Base-by-base conservation (phyloP, 2,888 invertebrate species). In the Clunio marinus region DNA sequence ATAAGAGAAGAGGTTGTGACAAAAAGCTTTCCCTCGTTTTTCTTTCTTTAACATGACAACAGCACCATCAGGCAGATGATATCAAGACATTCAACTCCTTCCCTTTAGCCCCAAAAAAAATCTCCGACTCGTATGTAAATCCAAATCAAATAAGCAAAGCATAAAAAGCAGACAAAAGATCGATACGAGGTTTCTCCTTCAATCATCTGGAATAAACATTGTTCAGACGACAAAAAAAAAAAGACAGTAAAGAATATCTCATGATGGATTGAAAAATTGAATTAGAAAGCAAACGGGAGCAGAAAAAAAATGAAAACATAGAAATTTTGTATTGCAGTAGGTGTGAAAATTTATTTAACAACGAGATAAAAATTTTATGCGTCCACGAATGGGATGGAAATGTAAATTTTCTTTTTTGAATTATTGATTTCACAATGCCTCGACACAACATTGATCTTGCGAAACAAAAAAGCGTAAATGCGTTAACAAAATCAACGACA, bases 251-350 rank as follows among this genome's bases (percentile, higher is more conserved):
- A 32, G 32, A 32, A 32, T n/a, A 41, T 41, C 46, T 46, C 45
- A 46, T 63, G 63, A 63, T 63, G 46, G 63, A 63, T 63, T 63
- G 63, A 63, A 46, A 63, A 63, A 63, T 63, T 63, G 45, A 63
- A 63, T 63, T 63, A 63, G 45, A 63, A 63, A 63, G 45, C 63
- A 27, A 27, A 15, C 25, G 20, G 35, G n/a, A 59, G 25, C 13
- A 24, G 22, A n/a, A n/a, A n/a, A n/a, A 25, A 27, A 15, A 25
- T 13, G 27, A 24, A 25, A 55, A 60, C 10, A 37, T 20, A n/a
- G 62, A 13, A 37, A 62, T 5, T 41, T 10, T n/a, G 2, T 10
- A 5, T 10, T n/a, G n/a, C 15, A n/a, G 41, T 2, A 41, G 41
- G 41, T 41, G n/a, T n/a, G n/a, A n/a, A n/a, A n/a, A n/a, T n/a